A percentile compares a stretch with the other conserved stretches of the same genome.
phyloP scores from a whole-genome alignment of 2,888 invertebrate species.

The Neoaliturus tenellus region DNA sequence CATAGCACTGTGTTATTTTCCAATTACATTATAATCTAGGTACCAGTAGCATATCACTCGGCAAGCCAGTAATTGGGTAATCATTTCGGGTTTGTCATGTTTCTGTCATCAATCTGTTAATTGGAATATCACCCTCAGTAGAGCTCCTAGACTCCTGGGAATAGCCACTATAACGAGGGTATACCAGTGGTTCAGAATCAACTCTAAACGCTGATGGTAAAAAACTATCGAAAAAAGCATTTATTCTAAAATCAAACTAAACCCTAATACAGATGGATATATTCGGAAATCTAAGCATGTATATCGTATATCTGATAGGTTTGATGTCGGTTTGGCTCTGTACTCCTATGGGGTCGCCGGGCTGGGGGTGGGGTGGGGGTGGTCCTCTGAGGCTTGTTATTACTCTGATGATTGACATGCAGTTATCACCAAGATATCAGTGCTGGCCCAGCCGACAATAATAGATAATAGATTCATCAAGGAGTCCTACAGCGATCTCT shows the following conservation, averaged over 20 bases:
- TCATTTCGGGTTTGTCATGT: not conserved
- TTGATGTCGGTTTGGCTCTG: not conserved
- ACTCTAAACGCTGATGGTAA: no score
- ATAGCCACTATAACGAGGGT: not conserved
- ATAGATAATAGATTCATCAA: not conserved
- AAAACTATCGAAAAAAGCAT: no score
- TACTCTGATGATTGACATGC: slow-evolving; percentile 24
- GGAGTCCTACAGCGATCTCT: not conserved
- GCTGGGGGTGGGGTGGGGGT: not conserved
- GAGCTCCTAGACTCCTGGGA: not conserved
- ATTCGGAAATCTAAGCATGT: not conserved
- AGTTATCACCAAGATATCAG: slow-evolving; percentile 30
- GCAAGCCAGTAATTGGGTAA: not conserved
- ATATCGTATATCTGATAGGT: not conserved
- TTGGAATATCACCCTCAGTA: not conserved
- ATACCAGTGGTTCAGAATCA: no score
- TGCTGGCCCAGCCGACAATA: not conserved
- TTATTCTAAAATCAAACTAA: no score
- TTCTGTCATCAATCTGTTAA: not conserved
- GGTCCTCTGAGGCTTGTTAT: slow-evolving; percentile 10
- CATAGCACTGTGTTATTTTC: no score
- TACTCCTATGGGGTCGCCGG: not conserved
- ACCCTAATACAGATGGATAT: not conserved
- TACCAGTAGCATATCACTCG: no score
- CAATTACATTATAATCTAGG: no score